These are phyloP conservation scores for Aplysina aerophoba DNA, from an alignment of 37 sponge, comb jelly and placozoan genomes.

Conservation along the genomic window DNA sequence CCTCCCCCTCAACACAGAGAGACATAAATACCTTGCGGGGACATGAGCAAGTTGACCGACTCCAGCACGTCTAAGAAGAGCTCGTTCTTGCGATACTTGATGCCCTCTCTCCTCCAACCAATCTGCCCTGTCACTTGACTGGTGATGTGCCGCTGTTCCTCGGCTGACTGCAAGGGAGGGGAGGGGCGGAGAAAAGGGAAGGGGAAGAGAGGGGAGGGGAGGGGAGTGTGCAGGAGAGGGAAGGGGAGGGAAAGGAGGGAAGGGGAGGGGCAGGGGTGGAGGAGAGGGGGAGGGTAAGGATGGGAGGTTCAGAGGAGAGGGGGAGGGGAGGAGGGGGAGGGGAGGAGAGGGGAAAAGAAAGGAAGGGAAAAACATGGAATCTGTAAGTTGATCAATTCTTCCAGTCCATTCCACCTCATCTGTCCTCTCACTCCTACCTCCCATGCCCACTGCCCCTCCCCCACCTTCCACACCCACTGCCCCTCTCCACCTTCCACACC, in stretches of 20 bases:
- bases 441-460: too few relatives aligned
- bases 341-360: neutral
- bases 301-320: neutral
- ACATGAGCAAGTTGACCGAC: slow-evolving; percentile 93
- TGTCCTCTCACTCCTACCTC: too few relatives aligned
- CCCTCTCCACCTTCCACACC: too few relatives aligned
- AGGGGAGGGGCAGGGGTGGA: too few relatives aligned
- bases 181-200: too few relatives aligned
- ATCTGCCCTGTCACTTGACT: slow-evolving; percentile 98
- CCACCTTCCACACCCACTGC: too few relatives aligned
- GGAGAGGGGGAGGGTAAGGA: neutral
- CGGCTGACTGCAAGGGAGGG: slow-evolving; percentile 47
- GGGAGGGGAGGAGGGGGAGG: too few relatives aligned
- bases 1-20: neutral
- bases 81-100: slow-evolving; percentile 92
- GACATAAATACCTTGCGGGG: slow-evolving; percentile 81
- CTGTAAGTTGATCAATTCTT: too few relatives aligned
- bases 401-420: too few relatives aligned
- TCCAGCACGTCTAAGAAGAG: slow-evolving; percentile 96
- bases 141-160: slow-evolving; percentile 94
- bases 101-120: slow-evolving; percentile 94
- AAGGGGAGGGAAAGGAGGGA: neutral
- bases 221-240: too few relatives aligned
- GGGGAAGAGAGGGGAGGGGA: neutral
- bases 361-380: too few relatives aligned